Conservation (phyloP, 2,113 vertebrate genomes). For the Seriola dumerili region DNA sequence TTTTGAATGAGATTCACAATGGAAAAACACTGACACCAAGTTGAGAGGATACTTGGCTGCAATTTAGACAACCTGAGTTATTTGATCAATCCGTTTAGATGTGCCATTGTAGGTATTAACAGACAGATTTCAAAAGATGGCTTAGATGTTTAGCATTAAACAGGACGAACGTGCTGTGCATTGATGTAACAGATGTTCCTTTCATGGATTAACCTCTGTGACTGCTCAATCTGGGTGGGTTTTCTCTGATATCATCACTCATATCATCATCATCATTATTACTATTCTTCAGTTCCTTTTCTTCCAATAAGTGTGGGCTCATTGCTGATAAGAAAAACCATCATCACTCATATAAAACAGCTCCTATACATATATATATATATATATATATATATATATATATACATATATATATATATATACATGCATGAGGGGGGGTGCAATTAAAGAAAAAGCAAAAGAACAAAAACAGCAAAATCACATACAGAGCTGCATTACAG, state of each 20-base stretch:
- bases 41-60: slow-evolving; percentile 34
- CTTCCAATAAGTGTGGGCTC: slow-evolving; percentile 29
- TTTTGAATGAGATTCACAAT: slow-evolving; percentile 32
- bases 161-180: slow-evolving; percentile 5
- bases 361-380: slow-evolving; percentile 12
- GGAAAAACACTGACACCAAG: slow-evolving; percentile 3
- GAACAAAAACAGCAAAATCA: slow-evolving; percentile 36
- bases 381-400: slow-evolving; percentile 19
- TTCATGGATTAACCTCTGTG: slow-evolving; percentile 60
- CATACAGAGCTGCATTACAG: slow-evolving; percentile 51
- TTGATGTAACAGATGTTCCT: slow-evolving; percentile 52
- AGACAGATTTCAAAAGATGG: slow-evolving; percentile 12
- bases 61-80: slow-evolving; percentile 35
- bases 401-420: not conserved
- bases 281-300: slow-evolving; percentile 24
- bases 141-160: slow-evolving; percentile 29
- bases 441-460: slow-evolving; percentile 21
- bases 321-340: slow-evolving; percentile 54
- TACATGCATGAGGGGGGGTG: slow-evolving; percentile 18
- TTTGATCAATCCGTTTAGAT: slow-evolving; percentile 32
- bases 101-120: not conserved
- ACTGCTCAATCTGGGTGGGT: slow-evolving; percentile 19
- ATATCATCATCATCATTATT: slow-evolving; percentile 56
- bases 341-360: slow-evolving; percentile 49
- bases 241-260: slow-evolving; percentile 34